Conservation (phyloP, 2,113 vertebrate species). For the Falcunculus frontatus region DNA sequence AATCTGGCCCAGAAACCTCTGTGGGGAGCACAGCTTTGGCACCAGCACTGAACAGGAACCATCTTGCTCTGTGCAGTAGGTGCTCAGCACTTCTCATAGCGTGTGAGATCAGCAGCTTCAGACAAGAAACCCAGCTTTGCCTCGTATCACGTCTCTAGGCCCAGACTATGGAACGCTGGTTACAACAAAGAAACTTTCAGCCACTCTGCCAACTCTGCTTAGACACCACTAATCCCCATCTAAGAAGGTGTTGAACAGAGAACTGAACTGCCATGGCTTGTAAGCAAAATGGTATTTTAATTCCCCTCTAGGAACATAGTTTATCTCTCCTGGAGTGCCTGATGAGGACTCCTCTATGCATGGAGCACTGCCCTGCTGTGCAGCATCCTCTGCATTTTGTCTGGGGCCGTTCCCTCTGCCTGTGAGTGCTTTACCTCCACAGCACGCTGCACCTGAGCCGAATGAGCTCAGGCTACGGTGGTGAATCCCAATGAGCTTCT, state of each 20-base stretch:
- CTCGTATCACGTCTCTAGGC: rapidly evolving
- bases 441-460: not conserved
- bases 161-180: rapidly evolving
- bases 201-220: not conserved
- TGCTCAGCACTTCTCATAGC: not conserved
- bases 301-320: not conserved
- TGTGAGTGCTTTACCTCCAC: not conserved
- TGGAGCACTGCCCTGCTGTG: not conserved
- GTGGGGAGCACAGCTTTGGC: not conserved
- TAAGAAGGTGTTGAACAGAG: not conserved
- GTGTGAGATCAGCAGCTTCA: not conserved
- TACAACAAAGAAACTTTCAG: not conserved
- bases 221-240: not conserved
- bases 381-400: not conserved
- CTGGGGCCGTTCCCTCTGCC: not conserved
- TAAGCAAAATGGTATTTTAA: not conserved
- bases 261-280: rapidly evolving
- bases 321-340: not conserved
- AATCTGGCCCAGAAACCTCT: not conserved
- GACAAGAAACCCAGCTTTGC: not conserved
- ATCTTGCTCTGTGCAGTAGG: not conserved
- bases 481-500: not conserved
- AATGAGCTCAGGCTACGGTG: rapidly evolving
- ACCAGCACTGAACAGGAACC: not conserved
- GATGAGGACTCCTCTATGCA: not conserved